These are phyloP conservation scores for Pherbina coryleti DNA, from an alignment of 2,888 invertebrate species.

Conservation along the genomic window DNA sequence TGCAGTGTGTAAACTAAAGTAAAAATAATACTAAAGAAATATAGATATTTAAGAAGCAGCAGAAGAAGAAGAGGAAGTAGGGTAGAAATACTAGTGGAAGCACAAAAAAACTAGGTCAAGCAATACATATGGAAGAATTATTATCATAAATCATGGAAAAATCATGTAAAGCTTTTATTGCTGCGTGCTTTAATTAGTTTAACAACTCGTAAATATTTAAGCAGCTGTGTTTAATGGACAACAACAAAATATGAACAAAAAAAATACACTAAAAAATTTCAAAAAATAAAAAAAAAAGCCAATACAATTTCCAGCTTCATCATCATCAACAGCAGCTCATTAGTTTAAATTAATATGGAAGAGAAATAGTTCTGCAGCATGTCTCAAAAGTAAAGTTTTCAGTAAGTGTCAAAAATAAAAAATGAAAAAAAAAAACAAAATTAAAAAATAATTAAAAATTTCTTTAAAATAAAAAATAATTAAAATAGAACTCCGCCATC, in stretches of 20 bases:
- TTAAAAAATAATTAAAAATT: too few relatives aligned
- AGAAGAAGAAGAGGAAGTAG: not conserved
- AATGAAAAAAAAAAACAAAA: too few relatives aligned
- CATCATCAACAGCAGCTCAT: not conserved
- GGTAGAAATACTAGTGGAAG: too few relatives aligned
- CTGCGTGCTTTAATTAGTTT: not conserved
- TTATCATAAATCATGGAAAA: not conserved
- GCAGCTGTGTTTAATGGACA: conserved; percentile 16
- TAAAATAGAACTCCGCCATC: too few relatives aligned
- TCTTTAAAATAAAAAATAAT: too few relatives aligned
- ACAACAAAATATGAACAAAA: not conserved
- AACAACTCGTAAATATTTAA: conserved; percentile 24
- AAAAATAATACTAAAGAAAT: too few relatives aligned
- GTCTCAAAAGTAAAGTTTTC: not conserved
- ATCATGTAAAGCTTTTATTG: conserved; percentile 1
- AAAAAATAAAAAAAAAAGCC: not conserved
- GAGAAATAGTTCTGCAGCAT: not conserved
- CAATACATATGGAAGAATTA: not conserved
- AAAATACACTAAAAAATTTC: not conserved
- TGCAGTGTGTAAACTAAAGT: too few relatives aligned
- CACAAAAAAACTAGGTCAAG: too few relatives aligned
- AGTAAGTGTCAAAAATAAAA: not conserved
- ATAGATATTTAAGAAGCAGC: not conserved
- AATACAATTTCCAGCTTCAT: not conserved
- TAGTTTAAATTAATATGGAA: conserved; percentile 5